Percentiles rank a stretch among this genome's conserved stretches.
These are phyloP conservation scores for Brenthis ino DNA, from an alignment of 2,888 invertebrate species.

Conservation along the genomic window DNA sequence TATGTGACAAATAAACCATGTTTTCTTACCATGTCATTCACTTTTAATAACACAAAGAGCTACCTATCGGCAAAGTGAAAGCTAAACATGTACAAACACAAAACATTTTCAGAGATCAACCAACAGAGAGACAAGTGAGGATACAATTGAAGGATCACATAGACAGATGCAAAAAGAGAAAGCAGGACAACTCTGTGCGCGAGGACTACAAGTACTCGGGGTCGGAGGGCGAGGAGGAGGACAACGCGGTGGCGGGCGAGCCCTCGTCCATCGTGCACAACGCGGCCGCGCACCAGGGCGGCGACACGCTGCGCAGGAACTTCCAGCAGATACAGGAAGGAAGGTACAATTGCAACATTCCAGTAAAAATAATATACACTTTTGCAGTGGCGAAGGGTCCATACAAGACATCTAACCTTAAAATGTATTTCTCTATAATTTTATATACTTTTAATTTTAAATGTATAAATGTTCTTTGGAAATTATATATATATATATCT, in stretches of 20 bases:
- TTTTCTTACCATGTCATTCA: no score
- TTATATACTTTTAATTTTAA: no score
- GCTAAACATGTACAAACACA: not conserved
- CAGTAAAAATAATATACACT: no score
- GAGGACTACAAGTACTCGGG: slow-evolving; percentile 94
- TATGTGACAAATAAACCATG: no score
- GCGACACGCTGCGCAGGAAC: slow-evolving; percentile 97
- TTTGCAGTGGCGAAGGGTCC: no score
- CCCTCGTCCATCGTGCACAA: slow-evolving; percentile 96
- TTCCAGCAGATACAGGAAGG: slow-evolving; percentile 98
- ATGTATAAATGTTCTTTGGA: no score
- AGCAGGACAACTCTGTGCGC: slow-evolving; percentile 91
- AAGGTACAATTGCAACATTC: slow-evolving; percentile 51
- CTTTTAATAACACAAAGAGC: no score
- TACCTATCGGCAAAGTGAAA: no score
- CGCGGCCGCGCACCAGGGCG: slow-evolving; percentile 88
- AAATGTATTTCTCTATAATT: no score
- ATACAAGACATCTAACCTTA: no score
- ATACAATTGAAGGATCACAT: slow-evolving; percentile 99
- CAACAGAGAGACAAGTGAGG: slow-evolving; percentile 98
- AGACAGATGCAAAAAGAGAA: slow-evolving; percentile 96
- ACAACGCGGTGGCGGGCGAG: slow-evolving; percentile 94
- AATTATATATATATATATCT: no score
- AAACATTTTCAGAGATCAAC: slow-evolving; percentile 89
- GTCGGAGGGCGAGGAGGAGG: slow-evolving; percentile 98